These are phyloP conservation scores for Drosophila sordidapex DNA, from an alignment of 2,888 invertebrate genomes.

Conservation along the genomic window DNA sequence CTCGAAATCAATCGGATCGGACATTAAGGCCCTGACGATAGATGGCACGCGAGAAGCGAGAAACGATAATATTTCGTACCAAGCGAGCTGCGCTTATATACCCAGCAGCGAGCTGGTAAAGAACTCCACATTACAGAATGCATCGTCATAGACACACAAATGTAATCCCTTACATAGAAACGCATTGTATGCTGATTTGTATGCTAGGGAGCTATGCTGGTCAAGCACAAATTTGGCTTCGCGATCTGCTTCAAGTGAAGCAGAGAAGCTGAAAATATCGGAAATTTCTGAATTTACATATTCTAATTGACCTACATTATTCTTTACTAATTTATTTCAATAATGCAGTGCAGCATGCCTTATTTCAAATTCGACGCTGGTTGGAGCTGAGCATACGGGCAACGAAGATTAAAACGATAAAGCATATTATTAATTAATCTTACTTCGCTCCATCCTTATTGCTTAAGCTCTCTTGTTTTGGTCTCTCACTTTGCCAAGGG, in stretches of 20 bases:
- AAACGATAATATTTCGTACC: background rate
- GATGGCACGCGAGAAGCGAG: background rate
- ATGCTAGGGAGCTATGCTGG: background rate
- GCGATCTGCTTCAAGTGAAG: background rate
- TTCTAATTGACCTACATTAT: background rate
- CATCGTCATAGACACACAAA: background rate
- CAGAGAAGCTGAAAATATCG: background rate
- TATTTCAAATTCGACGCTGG: background rate
- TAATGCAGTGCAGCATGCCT: background rate
- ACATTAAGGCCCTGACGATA: too few relatives aligned
- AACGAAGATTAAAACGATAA: background rate
- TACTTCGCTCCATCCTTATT: background rate
- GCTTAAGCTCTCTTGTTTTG: background rate
- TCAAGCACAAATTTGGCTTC: background rate
- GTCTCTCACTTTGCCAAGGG: background rate
- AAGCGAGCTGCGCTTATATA: background rate
- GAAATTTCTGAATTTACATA: background rate
- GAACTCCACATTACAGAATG: background rate
- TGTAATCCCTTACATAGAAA: background rate
- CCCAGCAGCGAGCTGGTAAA: background rate
- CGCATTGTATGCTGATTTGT: background rate
- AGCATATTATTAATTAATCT: background rate
- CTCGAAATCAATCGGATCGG: background rate
- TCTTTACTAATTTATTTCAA: background rate
- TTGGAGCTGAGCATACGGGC: background rate